phyloP scores from a whole-genome alignment of 1,140 invertebrate species.

The Oscheius sp. region DNA sequence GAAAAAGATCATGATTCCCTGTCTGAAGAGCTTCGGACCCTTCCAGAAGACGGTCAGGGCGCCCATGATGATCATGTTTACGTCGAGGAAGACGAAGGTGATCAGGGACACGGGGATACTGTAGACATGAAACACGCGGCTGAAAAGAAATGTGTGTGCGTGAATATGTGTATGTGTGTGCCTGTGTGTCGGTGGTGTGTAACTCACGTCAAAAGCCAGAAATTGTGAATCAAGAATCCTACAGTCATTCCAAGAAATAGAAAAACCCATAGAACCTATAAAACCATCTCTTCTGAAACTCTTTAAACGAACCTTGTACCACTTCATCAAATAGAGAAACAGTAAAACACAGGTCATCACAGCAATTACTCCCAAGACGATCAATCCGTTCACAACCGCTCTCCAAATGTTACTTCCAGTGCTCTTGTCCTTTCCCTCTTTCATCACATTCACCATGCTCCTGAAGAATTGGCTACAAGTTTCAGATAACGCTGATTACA shows the following conservation, averaged over 20 bases:
- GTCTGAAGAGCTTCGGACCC: neutral
- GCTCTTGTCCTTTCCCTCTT: neutral
- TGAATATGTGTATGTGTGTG: too few relatives aligned
- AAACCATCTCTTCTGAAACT: too few relatives aligned
- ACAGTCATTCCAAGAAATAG: neutral
- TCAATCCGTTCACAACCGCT: neutral
- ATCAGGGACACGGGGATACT: neutral
- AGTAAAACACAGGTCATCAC: neutral
- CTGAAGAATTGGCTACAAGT: too few relatives aligned
- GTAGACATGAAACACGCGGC: neutral
- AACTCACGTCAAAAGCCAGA: too few relatives aligned
- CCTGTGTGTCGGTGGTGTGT: too few relatives aligned
- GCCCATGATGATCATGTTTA: neutral
- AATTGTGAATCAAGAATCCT: neutral
- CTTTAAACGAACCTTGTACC: too few relatives aligned
- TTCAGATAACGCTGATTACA: too few relatives aligned
- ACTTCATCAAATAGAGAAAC: neutral
- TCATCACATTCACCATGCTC: neutral
- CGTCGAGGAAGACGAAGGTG: neutral
- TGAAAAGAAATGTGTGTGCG: too few relatives aligned
- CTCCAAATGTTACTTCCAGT: neutral
- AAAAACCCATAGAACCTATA: neutral
- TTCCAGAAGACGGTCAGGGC: neutral
- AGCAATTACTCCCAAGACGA: neutral
- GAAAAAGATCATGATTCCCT: neutral